Evolutionary conservation across 2,113 vertebrate genomes (phyloP), one percentile per base, ranked within the genome.

Genomic region (Eptesicus fuscus): DNA sequence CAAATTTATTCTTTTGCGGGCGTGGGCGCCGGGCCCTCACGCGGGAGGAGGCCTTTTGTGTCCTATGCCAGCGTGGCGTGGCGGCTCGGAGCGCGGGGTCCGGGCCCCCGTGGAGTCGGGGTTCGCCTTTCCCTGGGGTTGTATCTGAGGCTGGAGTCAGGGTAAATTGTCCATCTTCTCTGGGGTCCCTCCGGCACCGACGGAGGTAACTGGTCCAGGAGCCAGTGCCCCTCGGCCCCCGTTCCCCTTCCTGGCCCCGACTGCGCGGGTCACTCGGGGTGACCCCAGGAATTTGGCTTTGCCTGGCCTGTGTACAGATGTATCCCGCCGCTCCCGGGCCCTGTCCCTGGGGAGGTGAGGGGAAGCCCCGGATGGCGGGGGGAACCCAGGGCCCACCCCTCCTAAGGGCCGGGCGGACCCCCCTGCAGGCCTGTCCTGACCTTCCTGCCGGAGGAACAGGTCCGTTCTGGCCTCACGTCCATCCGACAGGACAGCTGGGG

Each of bases 1-100:
- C 98, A 98, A 98, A 99, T 99, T 98, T 98, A 98, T 99, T 98
- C 98, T 98, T 98, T 97, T 98, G 97, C 98, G 94, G 98, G 97
- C 97, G 97, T 71, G 98, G 98, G 97, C 30, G 9, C 71, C 69
- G 80, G 91, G 95, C 88, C 87, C 51, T 18, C 17, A 5, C 51
- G 0, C 17, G 51, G 51, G 51, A 22, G 51, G 51, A 51, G 51
- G 51, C 51, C 51, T 17, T 53, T 8, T 53, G 51, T 4, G 56
- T 25, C 23, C 23, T 7, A 7, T 1, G 18, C 18, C 6, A 8
- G 51, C 51, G 18, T 4, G 51, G 51, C 17, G 37, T 20, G 56
- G 59, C 9, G 23, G 59, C 97, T 91, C 37, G 71, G 96, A 94
- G 93, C 47, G 42, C 49, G 96, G 90, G 51, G 93, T 95, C 95